These are phyloP conservation scores for Megaptera novaeangliae DNA, from an alignment of 2,113 vertebrate genomes.

Conservation along the genomic window DNA sequence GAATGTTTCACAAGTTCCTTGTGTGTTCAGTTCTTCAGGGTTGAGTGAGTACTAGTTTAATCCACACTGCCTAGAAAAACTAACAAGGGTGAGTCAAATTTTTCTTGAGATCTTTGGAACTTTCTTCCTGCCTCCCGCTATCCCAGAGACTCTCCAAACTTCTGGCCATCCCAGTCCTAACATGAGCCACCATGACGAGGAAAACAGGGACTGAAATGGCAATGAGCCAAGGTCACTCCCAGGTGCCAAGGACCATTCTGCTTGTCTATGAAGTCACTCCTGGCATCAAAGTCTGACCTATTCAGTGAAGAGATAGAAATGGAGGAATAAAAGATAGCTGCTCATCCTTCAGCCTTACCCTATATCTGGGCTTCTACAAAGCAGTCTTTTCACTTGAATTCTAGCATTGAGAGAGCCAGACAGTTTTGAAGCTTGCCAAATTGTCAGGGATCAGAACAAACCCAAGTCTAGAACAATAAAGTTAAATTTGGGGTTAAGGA, in stretches of 20 bases:
- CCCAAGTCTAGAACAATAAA: background rate
- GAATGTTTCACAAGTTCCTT: background rate
- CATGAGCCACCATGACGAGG: background rate
- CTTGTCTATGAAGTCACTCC: background rate
- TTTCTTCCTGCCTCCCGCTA: background rate
- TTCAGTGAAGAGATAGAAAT: background rate
- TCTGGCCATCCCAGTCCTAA: background rate
- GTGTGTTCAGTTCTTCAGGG: background rate
- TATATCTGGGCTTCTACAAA: background rate
- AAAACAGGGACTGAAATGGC: background rate
- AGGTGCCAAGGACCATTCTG: background rate
- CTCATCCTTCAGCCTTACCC: background rate
- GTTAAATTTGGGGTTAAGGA: background rate
- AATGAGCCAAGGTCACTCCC: background rate
- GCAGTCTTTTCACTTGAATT: background rate
- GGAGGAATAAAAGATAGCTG: background rate
- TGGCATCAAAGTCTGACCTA: background rate
- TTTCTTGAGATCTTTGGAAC: background rate
- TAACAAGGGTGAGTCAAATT: background rate
- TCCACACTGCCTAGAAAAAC: background rate
- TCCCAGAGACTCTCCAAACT: background rate
- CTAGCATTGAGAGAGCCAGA: background rate
- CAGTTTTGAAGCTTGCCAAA: background rate
- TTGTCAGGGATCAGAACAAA: background rate
- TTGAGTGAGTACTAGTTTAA: background rate